Percentiles rank a stretch among this genome's conserved stretches.
Evolutionary conservation across 2,113 vertebrate genomes (phyloP).

Genomic region (Equus quagga): DNA sequence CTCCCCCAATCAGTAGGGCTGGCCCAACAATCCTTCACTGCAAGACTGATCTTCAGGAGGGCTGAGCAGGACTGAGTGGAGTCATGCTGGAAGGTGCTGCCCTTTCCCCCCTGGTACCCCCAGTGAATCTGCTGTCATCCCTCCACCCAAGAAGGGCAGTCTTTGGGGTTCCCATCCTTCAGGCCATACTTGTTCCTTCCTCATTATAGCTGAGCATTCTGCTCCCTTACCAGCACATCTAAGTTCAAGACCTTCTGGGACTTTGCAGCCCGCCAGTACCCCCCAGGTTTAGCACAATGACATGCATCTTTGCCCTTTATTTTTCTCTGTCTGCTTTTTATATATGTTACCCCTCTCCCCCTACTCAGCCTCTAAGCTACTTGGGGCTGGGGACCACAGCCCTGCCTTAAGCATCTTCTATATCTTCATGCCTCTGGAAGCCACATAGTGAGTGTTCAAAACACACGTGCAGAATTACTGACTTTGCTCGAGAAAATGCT

Average conservation of each 20-base stretch:
- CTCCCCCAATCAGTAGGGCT: neutral
- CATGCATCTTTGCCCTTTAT: accelerated
- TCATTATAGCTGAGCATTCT: neutral
- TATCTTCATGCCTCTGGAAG: neutral
- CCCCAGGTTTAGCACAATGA: neutral
- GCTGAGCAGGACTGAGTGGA: accelerated
- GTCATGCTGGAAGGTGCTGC: neutral
- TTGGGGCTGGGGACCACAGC: neutral
- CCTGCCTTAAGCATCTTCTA: neutral
- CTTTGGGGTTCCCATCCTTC: neutral
- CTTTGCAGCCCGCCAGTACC: accelerated
- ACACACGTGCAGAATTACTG: accelerated
- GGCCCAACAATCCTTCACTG: accelerated
- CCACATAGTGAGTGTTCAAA: neutral
- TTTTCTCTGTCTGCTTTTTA: neutral
- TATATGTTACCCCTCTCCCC: accelerated
- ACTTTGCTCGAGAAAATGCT: neutral
- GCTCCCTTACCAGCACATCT: neutral
- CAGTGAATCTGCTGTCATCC: neutral
- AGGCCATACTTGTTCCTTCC: neutral
- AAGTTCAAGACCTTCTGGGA: neutral
- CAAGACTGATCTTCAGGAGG: accelerated
- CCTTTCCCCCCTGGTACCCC: neutral
- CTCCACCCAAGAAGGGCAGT: neutral
- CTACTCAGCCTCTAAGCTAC: neutral